These are phyloP conservation scores for Cheilosia soror DNA, from an alignment of 2,888 invertebrate species.

Conservation along the genomic window DNA sequence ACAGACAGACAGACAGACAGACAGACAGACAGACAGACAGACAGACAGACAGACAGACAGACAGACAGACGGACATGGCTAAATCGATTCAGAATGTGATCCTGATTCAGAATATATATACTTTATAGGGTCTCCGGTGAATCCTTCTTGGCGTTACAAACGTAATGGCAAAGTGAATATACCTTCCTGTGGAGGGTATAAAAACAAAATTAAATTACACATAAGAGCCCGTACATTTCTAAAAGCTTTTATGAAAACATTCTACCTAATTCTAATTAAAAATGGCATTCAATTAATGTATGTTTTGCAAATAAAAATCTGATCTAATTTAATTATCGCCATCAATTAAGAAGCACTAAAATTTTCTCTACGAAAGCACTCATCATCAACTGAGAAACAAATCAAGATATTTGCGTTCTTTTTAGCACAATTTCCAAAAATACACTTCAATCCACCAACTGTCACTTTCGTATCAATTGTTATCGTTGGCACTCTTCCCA, in stretches of 20 bases:
- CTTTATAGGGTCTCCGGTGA: too few species aligned
- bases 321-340: slow-evolving; percentile 12
- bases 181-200: too few species aligned
- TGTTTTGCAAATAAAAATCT: background rate
- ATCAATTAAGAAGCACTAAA: slow-evolving; percentile 27
- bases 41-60: too few species aligned
- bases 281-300: background rate
- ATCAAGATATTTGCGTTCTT: slow-evolving; percentile 27
- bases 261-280: background rate
- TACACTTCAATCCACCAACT: slow-evolving; percentile 58
- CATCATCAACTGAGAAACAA: slow-evolving; percentile 32
- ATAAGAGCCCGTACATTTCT: too few species aligned
- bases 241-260: background rate
- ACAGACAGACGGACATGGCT: too few species aligned
- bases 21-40: too few species aligned
- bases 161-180: too few species aligned
- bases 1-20: too few species aligned
- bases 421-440: slow-evolving; percentile 61
- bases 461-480: slow-evolving; percentile 68
- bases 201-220: too few species aligned
- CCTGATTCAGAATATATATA: too few species aligned
- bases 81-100: too few species aligned
- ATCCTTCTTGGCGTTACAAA: too few species aligned
- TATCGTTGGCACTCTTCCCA: slow-evolving; percentile 71
- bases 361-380: slow-evolving; percentile 55